phyloP scores from a whole-genome alignment of 1,140 invertebrate species.

The Stegodyphus mimosarum region DNA sequence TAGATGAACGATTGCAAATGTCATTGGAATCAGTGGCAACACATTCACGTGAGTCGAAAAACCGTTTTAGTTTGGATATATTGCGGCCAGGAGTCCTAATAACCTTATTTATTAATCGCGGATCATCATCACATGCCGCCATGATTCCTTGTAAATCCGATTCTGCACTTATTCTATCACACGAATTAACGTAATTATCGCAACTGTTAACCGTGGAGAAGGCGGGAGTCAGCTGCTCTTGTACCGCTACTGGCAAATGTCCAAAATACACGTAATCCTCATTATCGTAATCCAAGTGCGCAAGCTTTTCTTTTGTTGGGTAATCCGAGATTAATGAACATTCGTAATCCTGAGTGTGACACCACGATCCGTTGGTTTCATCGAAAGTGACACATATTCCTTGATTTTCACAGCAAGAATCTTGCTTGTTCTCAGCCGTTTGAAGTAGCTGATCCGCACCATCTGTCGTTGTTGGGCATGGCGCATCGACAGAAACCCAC shows the following conservation, averaged over 20 bases:
- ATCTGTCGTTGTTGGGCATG: constrained; percentile 14
- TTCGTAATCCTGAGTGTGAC: not conserved
- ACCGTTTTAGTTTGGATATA: constrained; percentile 35
- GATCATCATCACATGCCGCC: constrained; percentile 13
- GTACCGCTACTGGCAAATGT: not conserved
- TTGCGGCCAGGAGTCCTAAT: constrained; percentile 38
- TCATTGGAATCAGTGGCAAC: not conserved
- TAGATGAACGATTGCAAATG: not conserved
- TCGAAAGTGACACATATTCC: too few relatives aligned
- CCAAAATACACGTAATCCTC: constrained; percentile 23
- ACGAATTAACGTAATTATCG: not conserved
- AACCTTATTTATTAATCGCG: not conserved
- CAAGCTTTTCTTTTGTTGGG: not conserved
- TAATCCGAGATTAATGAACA: constrained; percentile 21
- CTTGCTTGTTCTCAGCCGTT: not conserved
- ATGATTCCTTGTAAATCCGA: constrained; percentile 20
- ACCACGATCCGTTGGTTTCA: not conserved
- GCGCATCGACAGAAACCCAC: not conserved
- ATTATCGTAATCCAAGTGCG: constrained; percentile 5
- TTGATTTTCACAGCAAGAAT: constrained; percentile 1
- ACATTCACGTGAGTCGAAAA: constrained; percentile 25
- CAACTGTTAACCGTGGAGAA: not conserved
- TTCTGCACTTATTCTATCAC: not conserved
- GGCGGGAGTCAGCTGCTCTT: constrained; percentile 25
- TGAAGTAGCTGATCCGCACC: not conserved